phyloP scores from a whole-genome alignment of 2,888 invertebrate species.

The Sesia apiformis region DNA sequence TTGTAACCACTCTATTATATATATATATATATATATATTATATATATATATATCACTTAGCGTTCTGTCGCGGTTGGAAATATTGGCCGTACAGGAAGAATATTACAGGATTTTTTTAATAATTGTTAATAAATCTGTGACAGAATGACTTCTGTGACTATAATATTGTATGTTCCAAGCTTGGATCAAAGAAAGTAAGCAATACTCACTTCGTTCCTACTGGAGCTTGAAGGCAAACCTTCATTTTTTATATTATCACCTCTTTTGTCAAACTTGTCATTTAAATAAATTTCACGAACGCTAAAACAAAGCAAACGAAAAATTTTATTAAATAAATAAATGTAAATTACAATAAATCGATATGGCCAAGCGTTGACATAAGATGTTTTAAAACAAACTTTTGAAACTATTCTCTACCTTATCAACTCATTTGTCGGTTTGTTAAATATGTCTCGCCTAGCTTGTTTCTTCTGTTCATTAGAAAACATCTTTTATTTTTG shows the following conservation, averaged over 20 bases:
- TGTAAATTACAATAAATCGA: constrained; percentile 13
- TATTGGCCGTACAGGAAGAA: too few species aligned
- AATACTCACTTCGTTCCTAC: background rate
- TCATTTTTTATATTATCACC: constrained; percentile 11
- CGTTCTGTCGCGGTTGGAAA: too few species aligned
- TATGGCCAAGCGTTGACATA: constrained; percentile 11
- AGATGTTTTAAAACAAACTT: constrained; percentile 29
- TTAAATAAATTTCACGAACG: constrained; percentile 58
- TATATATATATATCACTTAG: too few species aligned
- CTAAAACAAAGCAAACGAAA: constrained; percentile 29
- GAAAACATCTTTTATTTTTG: constrained; percentile 67
- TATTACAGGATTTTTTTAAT: background rate
- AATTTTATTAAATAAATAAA: constrained; percentile 18
- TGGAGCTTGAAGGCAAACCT: background rate
- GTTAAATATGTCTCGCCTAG: constrained; percentile 50
- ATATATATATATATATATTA: too few species aligned
- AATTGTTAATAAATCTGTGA: background rate
- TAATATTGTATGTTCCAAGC: background rate
- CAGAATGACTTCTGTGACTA: background rate
- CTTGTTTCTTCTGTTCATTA: constrained; percentile 67
- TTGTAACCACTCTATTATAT: too few species aligned
- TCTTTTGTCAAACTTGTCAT: constrained; percentile 57
- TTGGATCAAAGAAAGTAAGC: background rate
- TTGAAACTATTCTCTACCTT: constrained; percentile 43
- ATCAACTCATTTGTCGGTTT: constrained; percentile 62